phyloP scores from a whole-genome alignment of 2,113 vertebrate genomes.

The Takifugu flavidus region DNA sequence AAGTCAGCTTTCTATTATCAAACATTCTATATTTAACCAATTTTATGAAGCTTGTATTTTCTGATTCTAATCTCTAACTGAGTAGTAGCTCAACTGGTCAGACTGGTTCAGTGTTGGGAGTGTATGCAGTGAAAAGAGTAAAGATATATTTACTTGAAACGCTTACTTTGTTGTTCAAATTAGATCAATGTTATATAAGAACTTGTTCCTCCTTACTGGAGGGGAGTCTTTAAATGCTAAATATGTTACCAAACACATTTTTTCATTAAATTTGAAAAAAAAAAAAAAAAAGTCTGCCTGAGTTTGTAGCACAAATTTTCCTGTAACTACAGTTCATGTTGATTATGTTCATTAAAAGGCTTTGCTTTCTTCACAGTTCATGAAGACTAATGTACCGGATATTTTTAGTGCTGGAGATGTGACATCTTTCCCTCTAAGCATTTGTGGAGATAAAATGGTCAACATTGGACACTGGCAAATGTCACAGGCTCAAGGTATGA shows the following conservation, averaged over 20 bases:
- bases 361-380: slow-evolving; percentile 66
- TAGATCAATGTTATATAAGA: not conserved
- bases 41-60: no score
- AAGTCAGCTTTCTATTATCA: no score
- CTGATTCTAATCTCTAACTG: not conserved
- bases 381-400: slow-evolving; percentile 79
- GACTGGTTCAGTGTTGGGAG: no score
- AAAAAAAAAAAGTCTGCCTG: no score
- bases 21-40: no score
- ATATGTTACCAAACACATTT: no score
- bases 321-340: no score
- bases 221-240: not conserved
- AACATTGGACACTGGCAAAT: slow-evolving; percentile 85
- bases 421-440: slow-evolving; percentile 79
- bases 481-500: slow-evolving; percentile 83
- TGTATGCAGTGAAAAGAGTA: no score
- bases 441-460: slow-evolving; percentile 61
- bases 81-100: no score
- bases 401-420: slow-evolving; percentile 84
- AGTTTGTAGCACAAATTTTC: no score
- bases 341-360: not conserved
- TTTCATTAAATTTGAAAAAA: no score
- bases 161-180: not conserved
- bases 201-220: not conserved
- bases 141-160: no score